These are phyloP conservation scores for Bicyclus anynana DNA, from an alignment of 1,140 invertebrate species.

Conservation along the genomic window DNA sequence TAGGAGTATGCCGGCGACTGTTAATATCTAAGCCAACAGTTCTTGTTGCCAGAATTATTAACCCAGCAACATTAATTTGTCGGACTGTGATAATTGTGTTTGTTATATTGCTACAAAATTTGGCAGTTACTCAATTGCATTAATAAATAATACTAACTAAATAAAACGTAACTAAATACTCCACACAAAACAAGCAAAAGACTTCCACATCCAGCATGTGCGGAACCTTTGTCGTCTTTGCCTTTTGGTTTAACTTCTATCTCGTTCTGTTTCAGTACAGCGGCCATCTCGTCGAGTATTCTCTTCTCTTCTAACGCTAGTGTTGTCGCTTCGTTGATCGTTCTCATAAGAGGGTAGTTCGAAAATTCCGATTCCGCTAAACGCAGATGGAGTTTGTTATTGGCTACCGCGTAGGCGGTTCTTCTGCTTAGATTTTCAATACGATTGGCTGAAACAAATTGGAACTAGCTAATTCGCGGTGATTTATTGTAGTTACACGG, in stretches of 20 bases:
- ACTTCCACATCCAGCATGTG: neutral
- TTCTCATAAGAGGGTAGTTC: slow-evolving; percentile 80
- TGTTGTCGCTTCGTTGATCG: slow-evolving; percentile 79
- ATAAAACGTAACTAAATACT: neutral
- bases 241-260: slow-evolving; percentile 28
- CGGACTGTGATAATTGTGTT: no score
- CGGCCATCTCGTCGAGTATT: slow-evolving; percentile 63
- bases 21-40: no score
- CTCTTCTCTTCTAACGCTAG: slow-evolving; percentile 77
- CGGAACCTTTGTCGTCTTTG: slow-evolving; percentile 22
- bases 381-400: slow-evolving; percentile 51
- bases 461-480: no score
- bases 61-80: no score
- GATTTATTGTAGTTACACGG: no score
- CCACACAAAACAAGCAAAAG: neutral
- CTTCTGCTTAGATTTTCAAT: slow-evolving; percentile 40
- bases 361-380: slow-evolving; percentile 58
- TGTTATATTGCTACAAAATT: no score
- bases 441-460: slow-evolving; percentile 39
- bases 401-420: slow-evolving; percentile 45
- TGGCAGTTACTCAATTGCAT: neutral
- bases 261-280: slow-evolving; percentile 53
- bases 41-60: no score
- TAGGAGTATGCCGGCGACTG: no score
- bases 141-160: neutral